A percentile compares a stretch with the other conserved stretches of the same genome.
These are phyloP conservation scores for Poecilia picta DNA, from an alignment of 2,797 vertebrate genomes.

Conservation along the genomic window DNA sequence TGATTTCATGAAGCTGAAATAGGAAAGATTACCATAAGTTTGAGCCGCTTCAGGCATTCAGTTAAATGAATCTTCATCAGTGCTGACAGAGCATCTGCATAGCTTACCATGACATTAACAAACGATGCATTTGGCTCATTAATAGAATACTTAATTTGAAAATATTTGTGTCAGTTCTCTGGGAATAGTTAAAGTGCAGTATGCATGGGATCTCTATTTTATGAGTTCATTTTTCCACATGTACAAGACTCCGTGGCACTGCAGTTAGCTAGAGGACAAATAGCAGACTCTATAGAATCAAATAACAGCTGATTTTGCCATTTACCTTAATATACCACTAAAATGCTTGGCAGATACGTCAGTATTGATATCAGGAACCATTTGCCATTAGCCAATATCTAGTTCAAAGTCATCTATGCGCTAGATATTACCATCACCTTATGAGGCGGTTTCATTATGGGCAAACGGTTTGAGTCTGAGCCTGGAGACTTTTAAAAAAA, in stretches of 20 bases:
- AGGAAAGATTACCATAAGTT: background rate
- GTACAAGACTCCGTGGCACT: background rate
- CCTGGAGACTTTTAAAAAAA: background rate
- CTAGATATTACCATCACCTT: background rate
- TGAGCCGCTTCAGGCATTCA: background rate
- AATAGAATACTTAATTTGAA: background rate
- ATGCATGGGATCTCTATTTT: background rate
- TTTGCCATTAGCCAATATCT: too few species aligned
- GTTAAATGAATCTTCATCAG: background rate
- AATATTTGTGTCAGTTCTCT: background rate
- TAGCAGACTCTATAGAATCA: background rate
- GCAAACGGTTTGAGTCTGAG: background rate
- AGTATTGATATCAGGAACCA: too few species aligned
- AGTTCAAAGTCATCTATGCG: too few species aligned
- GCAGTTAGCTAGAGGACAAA: background rate
- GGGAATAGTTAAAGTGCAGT: background rate
- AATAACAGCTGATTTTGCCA: background rate
- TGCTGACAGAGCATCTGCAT: background rate
- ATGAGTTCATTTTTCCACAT: background rate
- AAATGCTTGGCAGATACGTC: background rate
- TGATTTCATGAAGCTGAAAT: background rate
- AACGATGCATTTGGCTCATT: background rate
- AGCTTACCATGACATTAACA: background rate
- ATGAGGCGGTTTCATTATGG: background rate
- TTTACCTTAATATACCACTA: background rate